Conservation (phyloP, 2,113 vertebrate genomes). For the Aegithalos caudatus region DNA sequence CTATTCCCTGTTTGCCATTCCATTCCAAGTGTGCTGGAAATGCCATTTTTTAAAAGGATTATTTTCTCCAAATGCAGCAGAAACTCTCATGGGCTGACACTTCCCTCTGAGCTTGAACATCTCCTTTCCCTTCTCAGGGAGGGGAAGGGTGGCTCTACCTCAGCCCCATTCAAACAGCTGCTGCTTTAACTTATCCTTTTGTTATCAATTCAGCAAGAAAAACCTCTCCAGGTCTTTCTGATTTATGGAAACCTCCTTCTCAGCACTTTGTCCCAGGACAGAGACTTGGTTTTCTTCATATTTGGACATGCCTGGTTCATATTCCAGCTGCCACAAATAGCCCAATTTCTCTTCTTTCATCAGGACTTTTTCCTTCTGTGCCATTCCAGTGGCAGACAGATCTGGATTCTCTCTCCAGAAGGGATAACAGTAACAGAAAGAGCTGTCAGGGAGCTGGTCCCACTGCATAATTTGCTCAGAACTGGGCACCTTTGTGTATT, state of each 20-base stretch:
- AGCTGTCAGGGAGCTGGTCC: not conserved
- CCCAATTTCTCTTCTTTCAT: not conserved
- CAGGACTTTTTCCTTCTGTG: not conserved
- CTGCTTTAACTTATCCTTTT: not conserved
- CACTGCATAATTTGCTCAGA: not conserved
- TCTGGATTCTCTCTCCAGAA: not conserved
- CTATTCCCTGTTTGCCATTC: not conserved
- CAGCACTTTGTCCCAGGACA: not conserved
- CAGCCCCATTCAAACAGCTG: not conserved
- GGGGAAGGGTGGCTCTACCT: not conserved
- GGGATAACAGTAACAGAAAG: not conserved
- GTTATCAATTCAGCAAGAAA: not conserved
- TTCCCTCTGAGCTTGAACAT: not conserved
- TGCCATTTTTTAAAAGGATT: not conserved
- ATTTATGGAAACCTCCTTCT: not conserved
- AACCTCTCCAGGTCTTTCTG: not conserved
- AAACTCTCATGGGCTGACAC: not conserved
- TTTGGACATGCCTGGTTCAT: not conserved
- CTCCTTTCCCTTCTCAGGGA: not conserved
- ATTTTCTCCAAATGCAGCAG: not conserved
- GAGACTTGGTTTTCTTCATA: not conserved
- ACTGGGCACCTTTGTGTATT: not conserved
- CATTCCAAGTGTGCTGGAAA: not conserved
- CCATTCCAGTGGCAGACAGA: not conserved
- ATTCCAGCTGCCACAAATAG: constrained; percentile 5